phyloP scores from a whole-genome alignment of 2,113 vertebrate species.

The Oreocharis arfaki region DNA sequence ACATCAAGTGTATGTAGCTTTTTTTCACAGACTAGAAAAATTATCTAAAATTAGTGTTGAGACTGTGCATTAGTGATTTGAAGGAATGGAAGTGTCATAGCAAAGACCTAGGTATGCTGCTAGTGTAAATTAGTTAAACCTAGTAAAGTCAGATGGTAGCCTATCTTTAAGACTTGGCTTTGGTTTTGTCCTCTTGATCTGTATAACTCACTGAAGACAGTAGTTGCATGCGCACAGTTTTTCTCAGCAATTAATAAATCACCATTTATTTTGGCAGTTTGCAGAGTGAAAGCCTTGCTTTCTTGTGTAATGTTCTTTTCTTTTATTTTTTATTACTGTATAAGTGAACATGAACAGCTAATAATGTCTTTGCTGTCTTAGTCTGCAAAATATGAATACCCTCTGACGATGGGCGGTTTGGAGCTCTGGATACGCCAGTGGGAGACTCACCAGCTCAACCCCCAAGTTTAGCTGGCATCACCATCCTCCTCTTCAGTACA shows the following conservation, averaged over 20 bases:
- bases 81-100: neutral
- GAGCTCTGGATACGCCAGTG: fast-evolving
- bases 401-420: neutral
- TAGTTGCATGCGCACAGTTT: neutral
- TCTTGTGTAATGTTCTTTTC: neutral
- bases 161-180: neutral
- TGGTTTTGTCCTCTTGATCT: neutral
- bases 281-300: neutral
- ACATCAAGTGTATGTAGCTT: neutral
- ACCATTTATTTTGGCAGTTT: neutral
- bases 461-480: neutral
- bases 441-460: neutral
- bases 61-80: neutral
- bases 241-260: neutral
- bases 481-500: neutral
- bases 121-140: neutral
- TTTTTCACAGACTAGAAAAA: neutral
- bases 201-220: neutral
- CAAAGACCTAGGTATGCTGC: neutral
- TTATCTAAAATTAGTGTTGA: neutral
- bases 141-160: neutral
- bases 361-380: neutral
- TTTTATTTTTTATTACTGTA: neutral
- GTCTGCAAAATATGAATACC: neutral
- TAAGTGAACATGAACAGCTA: neutral